A percentile compares a stretch with the other conserved stretches of the same genome.
These are phyloP conservation scores for Embidobia sp. DNA, from an alignment of 2,888 invertebrate species.

Conservation along the genomic window DNA sequence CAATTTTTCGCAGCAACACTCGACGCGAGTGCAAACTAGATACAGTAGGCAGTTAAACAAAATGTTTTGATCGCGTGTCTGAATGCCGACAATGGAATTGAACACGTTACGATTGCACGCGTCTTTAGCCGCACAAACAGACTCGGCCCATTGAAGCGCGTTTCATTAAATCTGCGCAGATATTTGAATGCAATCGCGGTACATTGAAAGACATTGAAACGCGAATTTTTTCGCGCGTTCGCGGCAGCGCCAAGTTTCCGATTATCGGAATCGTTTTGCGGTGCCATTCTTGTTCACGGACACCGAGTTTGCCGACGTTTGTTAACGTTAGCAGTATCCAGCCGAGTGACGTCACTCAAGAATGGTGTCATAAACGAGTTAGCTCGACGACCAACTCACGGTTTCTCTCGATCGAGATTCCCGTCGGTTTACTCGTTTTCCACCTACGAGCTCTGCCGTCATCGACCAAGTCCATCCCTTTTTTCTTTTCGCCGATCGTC, in stretches of 20 bases:
- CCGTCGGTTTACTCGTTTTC: conserved; percentile 53
- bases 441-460: conserved; percentile 59
- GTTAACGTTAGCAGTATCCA: conserved; percentile 63
- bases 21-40: no score
- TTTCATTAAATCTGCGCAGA: conserved; percentile 21
- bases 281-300: conserved; percentile 57
- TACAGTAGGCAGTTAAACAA: no score
- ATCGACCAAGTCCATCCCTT: conserved; percentile 39
- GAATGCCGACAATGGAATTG: no score
- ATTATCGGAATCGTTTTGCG: conserved; percentile 37
- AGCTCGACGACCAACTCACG: conserved; percentile 55
- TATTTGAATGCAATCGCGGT: conserved; percentile 16
- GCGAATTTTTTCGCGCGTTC: conserved; percentile 15
- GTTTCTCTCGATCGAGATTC: conserved; percentile 62
- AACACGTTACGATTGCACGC: no score
- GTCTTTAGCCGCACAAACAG: no score
- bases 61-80: no score
- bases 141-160: conserved; percentile 3
- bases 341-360: conserved; percentile 55
- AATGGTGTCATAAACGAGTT: conserved; percentile 64
- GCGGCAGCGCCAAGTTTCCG: conserved; percentile 29
- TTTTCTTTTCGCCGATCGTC: conserved; percentile 37
- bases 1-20: no score
- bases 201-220: conserved; percentile 27
- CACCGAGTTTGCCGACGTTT: conserved; percentile 58